Percentiles rank a stretch among this genome's conserved stretches.
phyloP scores from a whole-genome alignment of 2,113 vertebrate species.

The Macheiramphus alcinus region DNA sequence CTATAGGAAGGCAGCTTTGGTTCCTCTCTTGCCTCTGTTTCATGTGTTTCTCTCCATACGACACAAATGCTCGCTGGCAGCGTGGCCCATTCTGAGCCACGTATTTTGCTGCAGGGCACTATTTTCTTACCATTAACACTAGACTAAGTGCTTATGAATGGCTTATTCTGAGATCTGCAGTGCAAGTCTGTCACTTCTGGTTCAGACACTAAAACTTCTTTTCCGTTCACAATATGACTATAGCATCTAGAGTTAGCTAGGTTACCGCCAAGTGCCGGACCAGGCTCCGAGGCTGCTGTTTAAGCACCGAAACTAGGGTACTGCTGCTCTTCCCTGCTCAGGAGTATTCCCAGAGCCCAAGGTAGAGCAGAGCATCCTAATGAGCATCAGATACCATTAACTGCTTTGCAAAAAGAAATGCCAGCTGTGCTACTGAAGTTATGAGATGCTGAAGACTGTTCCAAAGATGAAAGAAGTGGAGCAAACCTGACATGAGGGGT shows the following conservation, averaged over 20 bases:
- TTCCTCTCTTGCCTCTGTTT: neutral
- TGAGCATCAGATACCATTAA: neutral
- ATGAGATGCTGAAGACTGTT: neutral
- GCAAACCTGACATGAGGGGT: neutral
- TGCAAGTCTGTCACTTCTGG: neutral
- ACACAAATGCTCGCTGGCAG: neutral
- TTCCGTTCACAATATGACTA: accelerated
- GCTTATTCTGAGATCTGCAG: neutral
- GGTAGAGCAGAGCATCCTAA: neutral
- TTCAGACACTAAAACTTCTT: neutral
- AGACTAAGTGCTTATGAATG: neutral
- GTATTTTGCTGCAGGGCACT: neutral
- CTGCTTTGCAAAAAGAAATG: neutral
- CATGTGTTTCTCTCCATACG: neutral
- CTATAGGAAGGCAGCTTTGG: neutral
- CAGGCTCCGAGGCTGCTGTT: neutral
- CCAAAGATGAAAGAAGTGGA: conserved; percentile 21
- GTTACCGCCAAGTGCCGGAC: neutral
- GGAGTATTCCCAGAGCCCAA: neutral
- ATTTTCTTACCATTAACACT: neutral
- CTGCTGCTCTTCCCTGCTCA: neutral
- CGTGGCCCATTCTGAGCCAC: neutral
- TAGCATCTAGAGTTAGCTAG: neutral
- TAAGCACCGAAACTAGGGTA: neutral
- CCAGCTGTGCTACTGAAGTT: neutral